A percentile compares a stretch with the other conserved stretches of the same genome.
phyloP scores from a whole-genome alignment of 1,140 invertebrate species.

The Agraylea sexmaculata region DNA sequence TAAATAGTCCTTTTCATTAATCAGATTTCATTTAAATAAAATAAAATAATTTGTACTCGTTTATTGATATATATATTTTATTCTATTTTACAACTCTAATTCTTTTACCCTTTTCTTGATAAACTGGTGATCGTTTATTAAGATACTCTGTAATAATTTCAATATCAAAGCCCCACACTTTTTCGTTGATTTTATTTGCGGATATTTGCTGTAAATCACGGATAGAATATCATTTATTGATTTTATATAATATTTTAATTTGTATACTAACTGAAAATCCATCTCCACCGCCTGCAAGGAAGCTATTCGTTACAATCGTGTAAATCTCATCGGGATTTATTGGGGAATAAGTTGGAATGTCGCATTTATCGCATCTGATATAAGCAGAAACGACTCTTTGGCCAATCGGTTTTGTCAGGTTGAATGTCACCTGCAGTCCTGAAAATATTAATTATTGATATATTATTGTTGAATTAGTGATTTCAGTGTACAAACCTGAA shows the following conservation, averaged over 20 bases:
- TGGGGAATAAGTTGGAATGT: slow-evolving; percentile 43
- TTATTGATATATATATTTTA: too few relatives aligned
- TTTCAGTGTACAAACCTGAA: slow-evolving; percentile 15
- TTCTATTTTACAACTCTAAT: too few relatives aligned
- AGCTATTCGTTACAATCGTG: slow-evolving; percentile 41
- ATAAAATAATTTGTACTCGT: too few relatives aligned
- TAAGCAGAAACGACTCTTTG: slow-evolving; percentile 40
- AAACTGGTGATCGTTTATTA: too few relatives aligned
- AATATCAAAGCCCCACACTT: too few relatives aligned
- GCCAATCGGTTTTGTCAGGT: slow-evolving; percentile 36
- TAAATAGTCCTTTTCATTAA: too few relatives aligned
- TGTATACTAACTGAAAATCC: slow-evolving; percentile 27
- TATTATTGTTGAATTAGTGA: not conserved
- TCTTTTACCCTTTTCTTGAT: too few relatives aligned
- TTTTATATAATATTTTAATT: slow-evolving; percentile 10
- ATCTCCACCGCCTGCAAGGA: slow-evolving; percentile 50
- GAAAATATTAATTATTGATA: slow-evolving; percentile 8
- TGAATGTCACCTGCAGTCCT: slow-evolving; percentile 31
- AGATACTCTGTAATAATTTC: too few relatives aligned
- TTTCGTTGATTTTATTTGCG: too few relatives aligned
- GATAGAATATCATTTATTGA: too few relatives aligned
- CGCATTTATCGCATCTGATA: slow-evolving; percentile 46
- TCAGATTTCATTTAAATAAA: too few relatives aligned
- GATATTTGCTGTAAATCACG: too few relatives aligned
- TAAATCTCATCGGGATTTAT: slow-evolving; percentile 39